A percentile compares a stretch with the other conserved stretches of the same genome.
Evolutionary conservation across 2,113 vertebrate genomes (phyloP).

Genomic region (Garra rufa): DNA sequence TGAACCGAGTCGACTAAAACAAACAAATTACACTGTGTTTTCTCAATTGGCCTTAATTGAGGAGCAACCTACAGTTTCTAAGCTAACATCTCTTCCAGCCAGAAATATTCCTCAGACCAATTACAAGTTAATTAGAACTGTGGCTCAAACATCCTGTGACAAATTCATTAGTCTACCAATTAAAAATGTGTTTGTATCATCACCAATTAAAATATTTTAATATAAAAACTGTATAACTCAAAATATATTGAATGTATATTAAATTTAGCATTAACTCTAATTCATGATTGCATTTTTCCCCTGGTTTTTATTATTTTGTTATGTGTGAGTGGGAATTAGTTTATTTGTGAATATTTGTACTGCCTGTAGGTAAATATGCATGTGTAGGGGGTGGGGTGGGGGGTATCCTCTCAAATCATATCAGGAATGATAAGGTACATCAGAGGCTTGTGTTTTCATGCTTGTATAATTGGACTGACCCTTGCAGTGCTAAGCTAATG

Average conservation of each 20-base stretch:
- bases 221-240: not conserved
- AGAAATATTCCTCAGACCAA: constrained; percentile 13
- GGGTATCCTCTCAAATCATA: not conserved
- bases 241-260: not conserved
- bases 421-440: constrained; percentile 6
- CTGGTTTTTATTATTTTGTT: not conserved
- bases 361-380: not conserved
- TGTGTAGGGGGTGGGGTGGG: not conserved
- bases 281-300: not conserved
- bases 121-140: constrained; percentile 1
- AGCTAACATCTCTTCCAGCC: not conserved
- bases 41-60: constrained; percentile 1
- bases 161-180: constrained; percentile 13
- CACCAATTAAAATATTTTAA: not conserved
- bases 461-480: constrained; percentile 28
- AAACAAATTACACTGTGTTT: not conserved
- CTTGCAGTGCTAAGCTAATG: constrained; percentile 22
- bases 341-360: not conserved
- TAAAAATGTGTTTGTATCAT: not conserved
- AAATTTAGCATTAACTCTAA: not conserved
- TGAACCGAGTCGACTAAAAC: not conserved
- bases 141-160: not conserved
- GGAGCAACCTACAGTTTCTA: not conserved
- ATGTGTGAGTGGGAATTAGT: constrained; percentile 11
- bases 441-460: constrained; percentile 13